These are phyloP conservation scores for Alviniconcha marisindica DNA, from an alignment of 1,140 invertebrate species.

Conservation along the genomic window DNA sequence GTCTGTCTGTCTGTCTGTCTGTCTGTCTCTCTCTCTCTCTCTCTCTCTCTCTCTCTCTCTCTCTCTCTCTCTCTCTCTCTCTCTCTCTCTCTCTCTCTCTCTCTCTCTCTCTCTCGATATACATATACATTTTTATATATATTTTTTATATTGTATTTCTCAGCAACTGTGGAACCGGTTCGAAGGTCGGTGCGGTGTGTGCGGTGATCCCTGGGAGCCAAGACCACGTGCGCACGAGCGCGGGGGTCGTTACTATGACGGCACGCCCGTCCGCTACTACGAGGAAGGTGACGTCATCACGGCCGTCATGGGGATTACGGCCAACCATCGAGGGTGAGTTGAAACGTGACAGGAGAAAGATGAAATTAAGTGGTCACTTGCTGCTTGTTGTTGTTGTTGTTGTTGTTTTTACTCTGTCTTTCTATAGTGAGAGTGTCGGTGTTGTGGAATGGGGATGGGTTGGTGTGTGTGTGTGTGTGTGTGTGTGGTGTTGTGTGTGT, in stretches of 20 bases:
- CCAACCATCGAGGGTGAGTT: constrained; percentile 55
- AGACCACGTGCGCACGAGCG: constrained; percentile 90
- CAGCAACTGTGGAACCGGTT: constrained; percentile 55
- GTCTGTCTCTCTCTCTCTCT: no score
- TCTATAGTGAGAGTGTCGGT: not conserved
- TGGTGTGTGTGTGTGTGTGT: no score
- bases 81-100: no score
- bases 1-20: not conserved
- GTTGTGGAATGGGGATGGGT: no score
- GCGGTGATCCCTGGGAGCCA: constrained; percentile 77
- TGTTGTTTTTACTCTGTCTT: not conserved
- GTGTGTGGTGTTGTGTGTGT: no score
- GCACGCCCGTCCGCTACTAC: constrained; percentile 88
- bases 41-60: no score
- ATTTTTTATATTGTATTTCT: not conserved
- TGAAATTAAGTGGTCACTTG: no score
- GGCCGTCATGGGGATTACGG: constrained; percentile 54
- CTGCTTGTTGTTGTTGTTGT: not conserved
- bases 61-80: no score
- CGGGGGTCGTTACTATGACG: constrained; percentile 90
- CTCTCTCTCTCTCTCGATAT: no score
- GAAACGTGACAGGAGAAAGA: not conserved
- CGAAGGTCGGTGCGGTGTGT: constrained; percentile 74
- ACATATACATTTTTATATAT: no score
- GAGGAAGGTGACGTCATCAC: constrained; percentile 85